Evolutionary conservation across 2,797 vertebrate species (phyloP), one percentile per base, ranked within the genome.

Genomic region (Enteromius afrohamiltoni): DNA sequence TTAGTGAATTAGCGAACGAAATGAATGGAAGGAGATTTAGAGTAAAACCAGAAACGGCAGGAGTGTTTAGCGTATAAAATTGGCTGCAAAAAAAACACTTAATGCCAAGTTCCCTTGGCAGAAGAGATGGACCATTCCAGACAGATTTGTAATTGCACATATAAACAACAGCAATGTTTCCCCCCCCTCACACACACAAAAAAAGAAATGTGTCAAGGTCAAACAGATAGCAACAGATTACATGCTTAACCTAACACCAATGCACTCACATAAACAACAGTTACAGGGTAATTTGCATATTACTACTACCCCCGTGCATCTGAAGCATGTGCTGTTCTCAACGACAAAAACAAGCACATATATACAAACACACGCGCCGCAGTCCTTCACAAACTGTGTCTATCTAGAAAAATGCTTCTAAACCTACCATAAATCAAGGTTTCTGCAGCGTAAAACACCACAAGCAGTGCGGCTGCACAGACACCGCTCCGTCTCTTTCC

Each of bases 171-270:
- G 73, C 10, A 0, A 67, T 84, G 85, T n/a, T 80, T 26, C 67
- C 49, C 5, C 8, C 9, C 9, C 42, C 42, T 0, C 42, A 3
- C 40, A 42, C 34, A 37, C 2, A 84, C 34, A 86, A 77, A 86
- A 85, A 26, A 21, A 29, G 9, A 42, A 51, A 16, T 29, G 73
- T 40, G 75, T 67, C 79, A 86, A 89, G 73, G 86, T 91, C 83
- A 86, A 0, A 2, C 13, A 77, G 23, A 76, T 45, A 83, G 6
- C 68, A 58, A 68, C 73, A 68, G n/a, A 75, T 53, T 14, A 65
- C n/a, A 70, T 1, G 14, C 40, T 73, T 45, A 64, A 73, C 55
- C 23, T 37, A 23, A 71, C 40, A 71, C 40, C 40, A 62, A 14
- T n/a, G 42, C 40, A 70, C 40, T 49, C 21, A 19, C 1, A 49